Evolutionary conservation across 2,113 vertebrate species (phyloP).

Genomic region (Platysternon megacephalum): DNA sequence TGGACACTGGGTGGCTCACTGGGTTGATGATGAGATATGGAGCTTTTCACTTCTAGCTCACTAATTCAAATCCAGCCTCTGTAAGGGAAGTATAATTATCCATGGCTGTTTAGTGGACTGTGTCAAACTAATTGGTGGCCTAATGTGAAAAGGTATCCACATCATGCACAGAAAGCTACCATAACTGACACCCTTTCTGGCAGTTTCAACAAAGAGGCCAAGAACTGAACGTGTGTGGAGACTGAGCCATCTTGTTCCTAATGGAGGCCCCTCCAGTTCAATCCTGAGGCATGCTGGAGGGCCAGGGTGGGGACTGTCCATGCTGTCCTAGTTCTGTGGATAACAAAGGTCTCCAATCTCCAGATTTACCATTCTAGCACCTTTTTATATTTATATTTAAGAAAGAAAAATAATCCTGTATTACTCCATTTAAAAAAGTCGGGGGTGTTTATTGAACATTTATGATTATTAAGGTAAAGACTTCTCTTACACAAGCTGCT

Average conservation of each 20-base stretch:
- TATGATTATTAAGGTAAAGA: background rate
- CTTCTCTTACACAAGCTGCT: background rate
- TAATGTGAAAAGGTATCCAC: background rate
- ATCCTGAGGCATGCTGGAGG: background rate
- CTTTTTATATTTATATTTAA: background rate
- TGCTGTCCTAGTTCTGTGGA: background rate
- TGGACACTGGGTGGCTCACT: background rate
- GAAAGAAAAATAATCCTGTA: background rate
- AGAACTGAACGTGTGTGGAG: background rate
- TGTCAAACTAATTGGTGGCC: background rate
- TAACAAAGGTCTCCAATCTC: background rate
- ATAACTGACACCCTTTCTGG: background rate
- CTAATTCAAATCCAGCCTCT: background rate
- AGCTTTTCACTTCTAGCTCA: background rate
- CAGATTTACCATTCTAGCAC: background rate
- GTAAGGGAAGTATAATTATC: background rate
- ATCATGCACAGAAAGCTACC: background rate
- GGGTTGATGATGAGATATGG: accelerated
- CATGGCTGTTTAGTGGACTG: background rate
- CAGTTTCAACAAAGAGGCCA: background rate
- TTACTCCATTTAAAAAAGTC: background rate
- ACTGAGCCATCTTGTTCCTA: background rate
- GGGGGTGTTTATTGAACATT: background rate
- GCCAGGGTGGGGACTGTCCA: background rate
- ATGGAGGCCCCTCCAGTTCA: background rate